Conservation (phyloP, 1,140 invertebrate genomes). For the Drosophila jambulina region DNA sequence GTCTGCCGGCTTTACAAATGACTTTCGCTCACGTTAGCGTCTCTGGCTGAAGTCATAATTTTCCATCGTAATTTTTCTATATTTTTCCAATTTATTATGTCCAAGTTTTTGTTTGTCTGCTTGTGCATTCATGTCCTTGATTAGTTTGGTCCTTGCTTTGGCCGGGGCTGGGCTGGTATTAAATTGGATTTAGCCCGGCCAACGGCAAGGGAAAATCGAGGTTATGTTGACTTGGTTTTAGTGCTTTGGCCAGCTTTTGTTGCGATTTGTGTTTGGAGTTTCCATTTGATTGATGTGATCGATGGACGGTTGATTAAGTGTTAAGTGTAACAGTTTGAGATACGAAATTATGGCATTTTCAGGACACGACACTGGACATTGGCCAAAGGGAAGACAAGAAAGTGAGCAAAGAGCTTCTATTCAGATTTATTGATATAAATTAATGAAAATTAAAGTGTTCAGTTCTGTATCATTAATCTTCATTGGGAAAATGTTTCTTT, state of each 20-base stretch:
- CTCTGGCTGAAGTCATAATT: conserved; percentile 68
- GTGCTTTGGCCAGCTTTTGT: conserved; percentile 41
- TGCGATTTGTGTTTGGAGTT: conserved; percentile 47
- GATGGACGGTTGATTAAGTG: conserved; percentile 60
- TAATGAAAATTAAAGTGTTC: not conserved
- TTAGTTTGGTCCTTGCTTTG: conserved; percentile 49
- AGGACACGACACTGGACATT: not conserved
- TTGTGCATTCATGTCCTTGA: conserved; percentile 52
- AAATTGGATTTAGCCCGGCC: conserved; percentile 36
- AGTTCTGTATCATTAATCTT: no score
- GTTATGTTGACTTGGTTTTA: conserved; percentile 68
- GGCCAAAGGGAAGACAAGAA: not conserved
- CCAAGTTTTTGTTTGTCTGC: conserved; percentile 47
- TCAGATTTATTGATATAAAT: not conserved
- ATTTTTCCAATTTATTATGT: conserved; percentile 64
- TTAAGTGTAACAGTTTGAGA: conserved; percentile 53
- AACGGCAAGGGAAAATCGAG: conserved; percentile 60
- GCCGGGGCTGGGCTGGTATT: conserved; percentile 8
- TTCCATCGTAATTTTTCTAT: conserved; percentile 51
- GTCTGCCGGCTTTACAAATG: conserved; percentile 61
- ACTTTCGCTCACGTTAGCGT: conserved; percentile 69
- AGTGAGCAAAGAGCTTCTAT: not conserved
- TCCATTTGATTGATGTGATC: conserved; percentile 59
- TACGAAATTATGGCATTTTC: conserved; percentile 18
- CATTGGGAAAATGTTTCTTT: no score